Percentiles rank a stretch among this genome's conserved stretches.
Evolutionary conservation across 1,140 invertebrate species (phyloP).

Genomic region (Mycetomoellerius zeteki): DNA sequence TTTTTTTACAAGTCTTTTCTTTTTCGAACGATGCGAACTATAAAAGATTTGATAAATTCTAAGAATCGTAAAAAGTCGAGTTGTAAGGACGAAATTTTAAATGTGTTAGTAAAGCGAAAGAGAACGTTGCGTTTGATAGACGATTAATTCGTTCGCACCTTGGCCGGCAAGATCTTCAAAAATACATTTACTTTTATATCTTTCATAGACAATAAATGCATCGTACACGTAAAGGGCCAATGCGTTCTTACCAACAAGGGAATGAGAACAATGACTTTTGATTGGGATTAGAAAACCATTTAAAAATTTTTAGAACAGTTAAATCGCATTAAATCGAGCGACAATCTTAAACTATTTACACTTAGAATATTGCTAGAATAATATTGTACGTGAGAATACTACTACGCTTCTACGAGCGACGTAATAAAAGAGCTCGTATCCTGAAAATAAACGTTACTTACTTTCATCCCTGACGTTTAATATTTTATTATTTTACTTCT

Average conservation of each 20-base stretch:
- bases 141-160: background rate
- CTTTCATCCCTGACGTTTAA: slow-evolving; percentile 46
- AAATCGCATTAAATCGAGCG: slow-evolving; percentile 6
- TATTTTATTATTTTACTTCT: slow-evolving; percentile 16
- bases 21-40: background rate
- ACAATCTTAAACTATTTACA: slow-evolving; percentile 30
- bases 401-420: slow-evolving; percentile 10
- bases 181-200: slow-evolving; percentile 32
- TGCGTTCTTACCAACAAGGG: background rate
- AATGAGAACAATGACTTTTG: background rate
- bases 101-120: background rate
- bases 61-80: slow-evolving; percentile 9
- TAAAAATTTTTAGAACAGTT: slow-evolving; percentile 19
- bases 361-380: background rate
- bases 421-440: slow-evolving; percentile 31
- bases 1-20: background rate
- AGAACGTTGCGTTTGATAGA: background rate
- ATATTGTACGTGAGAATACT: slow-evolving; percentile 5
- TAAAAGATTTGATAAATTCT: slow-evolving; percentile 11
- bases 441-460: slow-evolving; percentile 56
- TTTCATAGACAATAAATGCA: slow-evolving; percentile 20
- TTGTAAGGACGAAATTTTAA: slow-evolving; percentile 14
- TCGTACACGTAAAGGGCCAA: background rate
- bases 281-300: slow-evolving; percentile 37
- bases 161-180: slow-evolving; percentile 20